phyloP scores from a whole-genome alignment of 2,113 vertebrate species.

The Petroica traversi region DNA sequence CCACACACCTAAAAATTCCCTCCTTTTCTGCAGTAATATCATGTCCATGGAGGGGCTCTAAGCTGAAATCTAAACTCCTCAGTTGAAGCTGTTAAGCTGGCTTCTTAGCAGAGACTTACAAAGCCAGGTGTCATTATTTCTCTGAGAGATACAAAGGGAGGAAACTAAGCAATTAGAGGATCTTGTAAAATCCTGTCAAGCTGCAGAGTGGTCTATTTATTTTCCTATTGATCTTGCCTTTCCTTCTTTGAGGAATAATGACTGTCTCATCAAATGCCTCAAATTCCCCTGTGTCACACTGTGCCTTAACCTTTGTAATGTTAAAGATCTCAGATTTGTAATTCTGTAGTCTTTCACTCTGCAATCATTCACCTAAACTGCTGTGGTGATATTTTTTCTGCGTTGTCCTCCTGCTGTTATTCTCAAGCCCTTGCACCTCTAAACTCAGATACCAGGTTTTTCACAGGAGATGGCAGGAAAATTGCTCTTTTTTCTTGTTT shows the following conservation, averaged over 20 bases:
- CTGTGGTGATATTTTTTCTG: background rate
- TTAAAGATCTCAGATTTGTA: slow-evolving; percentile 15
- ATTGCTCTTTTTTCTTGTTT: background rate
- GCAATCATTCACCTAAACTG: background rate
- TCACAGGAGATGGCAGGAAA: background rate
- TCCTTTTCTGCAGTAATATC: background rate
- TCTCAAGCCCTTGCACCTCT: background rate
- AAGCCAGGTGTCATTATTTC: background rate
- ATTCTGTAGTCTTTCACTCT: background rate
- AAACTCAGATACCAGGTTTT: background rate
- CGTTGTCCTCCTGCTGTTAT: background rate
- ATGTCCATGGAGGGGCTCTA: background rate
- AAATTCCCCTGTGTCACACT: background rate
- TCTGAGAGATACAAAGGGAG: background rate
- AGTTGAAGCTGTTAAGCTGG: background rate
- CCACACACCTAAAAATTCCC: background rate
- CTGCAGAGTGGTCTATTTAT: background rate
- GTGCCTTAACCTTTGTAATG: slow-evolving; percentile 31
- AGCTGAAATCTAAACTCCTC: background rate
- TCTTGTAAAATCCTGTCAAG: slow-evolving; percentile 17
- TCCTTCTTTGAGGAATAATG: slow-evolving; percentile 8
- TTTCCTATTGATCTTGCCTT: slow-evolving; percentile 21
- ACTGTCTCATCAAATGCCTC: background rate
- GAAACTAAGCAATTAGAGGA: background rate
- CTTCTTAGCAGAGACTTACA: background rate